These are phyloP conservation scores for Mystacornis crossleyi DNA, from an alignment of 2,113 vertebrate genomes.

Conservation along the genomic window DNA sequence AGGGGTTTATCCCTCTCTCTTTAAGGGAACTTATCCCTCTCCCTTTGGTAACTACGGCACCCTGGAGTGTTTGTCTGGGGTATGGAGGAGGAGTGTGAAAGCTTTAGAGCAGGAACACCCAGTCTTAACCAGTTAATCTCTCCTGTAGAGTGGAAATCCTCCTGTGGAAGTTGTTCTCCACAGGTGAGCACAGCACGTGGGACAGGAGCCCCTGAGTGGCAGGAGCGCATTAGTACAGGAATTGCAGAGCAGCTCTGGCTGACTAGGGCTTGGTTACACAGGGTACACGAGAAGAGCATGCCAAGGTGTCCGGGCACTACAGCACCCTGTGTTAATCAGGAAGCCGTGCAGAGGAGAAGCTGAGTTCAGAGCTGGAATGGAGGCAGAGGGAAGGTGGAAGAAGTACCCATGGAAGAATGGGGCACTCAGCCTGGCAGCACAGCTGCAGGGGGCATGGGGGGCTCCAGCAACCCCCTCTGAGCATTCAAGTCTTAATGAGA, in stretches of 20 bases:
- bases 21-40: not conserved
- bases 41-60: not conserved
- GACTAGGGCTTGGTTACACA: not conserved
- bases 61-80: not conserved
- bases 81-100: not conserved
- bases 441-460: not conserved
- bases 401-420: not conserved
- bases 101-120: not conserved
- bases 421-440: not conserved
- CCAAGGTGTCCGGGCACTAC: not conserved
- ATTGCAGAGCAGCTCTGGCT: not conserved
- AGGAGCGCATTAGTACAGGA: not conserved
- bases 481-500: rapidly evolving
- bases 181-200: not conserved
- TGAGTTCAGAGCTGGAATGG: not conserved
- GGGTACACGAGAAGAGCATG: not conserved
- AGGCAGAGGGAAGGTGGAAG: not conserved
- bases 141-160: not conserved
- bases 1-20: not conserved
- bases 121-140: not conserved
- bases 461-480: not conserved
- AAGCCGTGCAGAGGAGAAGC: slow-evolving; percentile 14
- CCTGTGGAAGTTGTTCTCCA: not conserved
- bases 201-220: not conserved
- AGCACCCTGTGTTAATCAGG: slow-evolving; percentile 5